phyloP scores from a whole-genome alignment of 2,113 vertebrate species.

The Cyrtonyx montezumae region DNA sequence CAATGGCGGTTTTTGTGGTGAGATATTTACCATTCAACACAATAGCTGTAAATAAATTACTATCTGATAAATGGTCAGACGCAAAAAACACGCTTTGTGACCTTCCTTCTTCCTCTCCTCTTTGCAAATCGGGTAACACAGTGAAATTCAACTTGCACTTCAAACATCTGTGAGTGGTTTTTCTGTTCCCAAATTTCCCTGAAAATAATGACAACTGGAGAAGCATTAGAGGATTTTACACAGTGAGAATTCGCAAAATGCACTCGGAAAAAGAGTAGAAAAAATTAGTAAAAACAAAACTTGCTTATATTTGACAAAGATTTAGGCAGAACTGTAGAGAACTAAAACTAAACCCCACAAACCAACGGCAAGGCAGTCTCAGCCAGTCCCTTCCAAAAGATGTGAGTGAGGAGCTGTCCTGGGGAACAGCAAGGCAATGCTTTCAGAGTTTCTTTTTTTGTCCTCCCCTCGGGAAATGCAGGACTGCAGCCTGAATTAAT shows the following conservation, averaged over 20 bases:
- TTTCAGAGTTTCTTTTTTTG: constrained; percentile 31
- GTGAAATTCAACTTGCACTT: background rate
- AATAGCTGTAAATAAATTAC: background rate
- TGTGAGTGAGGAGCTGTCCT: background rate
- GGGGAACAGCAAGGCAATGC: background rate
- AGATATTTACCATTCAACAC: background rate
- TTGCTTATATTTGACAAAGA: background rate
- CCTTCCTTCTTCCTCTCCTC: background rate
- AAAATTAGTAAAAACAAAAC: background rate
- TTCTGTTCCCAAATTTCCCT: background rate
- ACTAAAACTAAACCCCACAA: rapidly evolving
- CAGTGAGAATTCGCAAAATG: background rate
- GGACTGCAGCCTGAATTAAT: constrained; percentile 55
- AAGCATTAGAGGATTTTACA: background rate
- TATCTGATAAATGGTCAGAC: background rate
- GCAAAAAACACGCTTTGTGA: background rate
- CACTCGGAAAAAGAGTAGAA: background rate
- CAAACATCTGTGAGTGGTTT: background rate
- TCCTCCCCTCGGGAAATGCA: constrained; percentile 10
- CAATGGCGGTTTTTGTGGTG: background rate
- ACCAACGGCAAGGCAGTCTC: background rate
- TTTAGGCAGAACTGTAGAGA: background rate
- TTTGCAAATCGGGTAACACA: background rate
- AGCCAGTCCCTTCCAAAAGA: background rate
- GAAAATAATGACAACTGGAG: background rate